These are phyloP conservation scores for Tipula lateralis DNA, from an alignment of 2,888 invertebrate genomes.

Conservation along the genomic window DNA sequence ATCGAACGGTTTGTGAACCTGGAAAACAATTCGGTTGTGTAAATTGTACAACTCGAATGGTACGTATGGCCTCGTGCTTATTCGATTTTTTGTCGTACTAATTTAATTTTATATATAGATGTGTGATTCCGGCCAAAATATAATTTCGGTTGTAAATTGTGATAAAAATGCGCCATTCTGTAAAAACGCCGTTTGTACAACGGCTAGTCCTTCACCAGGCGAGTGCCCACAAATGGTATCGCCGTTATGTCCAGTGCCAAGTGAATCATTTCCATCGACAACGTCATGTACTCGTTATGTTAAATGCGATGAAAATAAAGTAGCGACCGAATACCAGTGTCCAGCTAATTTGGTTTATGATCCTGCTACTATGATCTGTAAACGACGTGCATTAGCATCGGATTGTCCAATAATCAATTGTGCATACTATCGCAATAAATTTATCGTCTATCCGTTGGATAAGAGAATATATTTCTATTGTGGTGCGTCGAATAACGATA, in stretches of 20 bases:
- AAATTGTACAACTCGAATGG: not conserved
- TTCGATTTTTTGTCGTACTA: not conserved
- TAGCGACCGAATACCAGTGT: constrained; percentile 32
- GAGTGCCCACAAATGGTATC: not conserved
- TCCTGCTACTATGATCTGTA: constrained; percentile 30
- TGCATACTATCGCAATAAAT: not conserved
- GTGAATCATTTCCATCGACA: not conserved
- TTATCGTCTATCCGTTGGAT: constrained; percentile 27
- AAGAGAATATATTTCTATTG: not conserved
- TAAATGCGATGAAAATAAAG: constrained; percentile 42
- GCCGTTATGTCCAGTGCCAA: not conserved
- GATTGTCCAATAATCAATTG: constrained; percentile 34
- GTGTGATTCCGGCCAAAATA: not conserved
- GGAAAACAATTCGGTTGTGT: not conserved
- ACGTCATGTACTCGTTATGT: not conserved
- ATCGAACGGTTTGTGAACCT: not conserved
- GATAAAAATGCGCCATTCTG: not conserved
- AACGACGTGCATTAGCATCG: not conserved
- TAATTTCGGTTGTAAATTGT: not conserved
- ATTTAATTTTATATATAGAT: not conserved
- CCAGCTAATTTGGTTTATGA: constrained; percentile 32
- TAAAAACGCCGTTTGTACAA: not conserved
- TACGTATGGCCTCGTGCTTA: not conserved
- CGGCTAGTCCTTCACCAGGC: not conserved
- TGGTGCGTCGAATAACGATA: not conserved